Evolutionary conservation across 2,797 vertebrate species (phyloP).

Genomic region (Falco cherrug): DNA sequence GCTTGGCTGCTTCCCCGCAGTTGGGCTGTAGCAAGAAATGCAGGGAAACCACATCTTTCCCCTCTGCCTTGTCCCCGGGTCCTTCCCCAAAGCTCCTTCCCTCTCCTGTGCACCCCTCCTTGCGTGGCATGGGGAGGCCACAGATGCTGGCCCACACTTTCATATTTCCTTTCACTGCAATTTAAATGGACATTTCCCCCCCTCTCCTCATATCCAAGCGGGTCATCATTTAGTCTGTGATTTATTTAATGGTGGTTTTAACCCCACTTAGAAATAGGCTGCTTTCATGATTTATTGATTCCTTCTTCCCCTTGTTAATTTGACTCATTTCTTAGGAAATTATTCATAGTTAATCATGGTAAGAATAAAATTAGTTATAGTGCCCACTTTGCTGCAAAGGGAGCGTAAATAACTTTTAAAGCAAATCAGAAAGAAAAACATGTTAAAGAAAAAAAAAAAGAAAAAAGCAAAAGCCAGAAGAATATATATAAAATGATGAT

Average conservation of each 20-base stretch:
- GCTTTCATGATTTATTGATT: slow-evolving; percentile 80
- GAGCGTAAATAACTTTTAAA: slow-evolving; percentile 80
- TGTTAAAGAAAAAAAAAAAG: slow-evolving; percentile 40
- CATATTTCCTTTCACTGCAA: slow-evolving; percentile 5
- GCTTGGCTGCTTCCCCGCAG: neutral
- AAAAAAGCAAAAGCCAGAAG: slow-evolving; percentile 46
- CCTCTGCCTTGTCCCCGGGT: neutral
- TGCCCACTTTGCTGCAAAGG: slow-evolving; percentile 75
- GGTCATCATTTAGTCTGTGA: slow-evolving; percentile 68
- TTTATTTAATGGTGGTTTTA: slow-evolving; percentile 79
- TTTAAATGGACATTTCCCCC: slow-evolving; percentile 23
- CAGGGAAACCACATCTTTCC: neutral
- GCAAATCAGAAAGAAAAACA: slow-evolving; percentile 58
- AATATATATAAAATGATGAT: slow-evolving; percentile 61
- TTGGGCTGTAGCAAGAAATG: neutral
- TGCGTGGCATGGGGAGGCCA: neutral
- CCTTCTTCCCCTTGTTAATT: slow-evolving; percentile 79
- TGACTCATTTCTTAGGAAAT: slow-evolving; percentile 81
- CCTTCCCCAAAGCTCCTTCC: neutral
- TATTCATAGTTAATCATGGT: slow-evolving; percentile 80
- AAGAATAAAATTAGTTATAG: slow-evolving; percentile 80
- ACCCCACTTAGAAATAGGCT: slow-evolving; percentile 79
- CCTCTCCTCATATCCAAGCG: neutral
- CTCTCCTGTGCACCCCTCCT: neutral
- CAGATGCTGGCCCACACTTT: slow-evolving; percentile 1